These are phyloP conservation scores for Melanaphis sacchari DNA, from an alignment of 1,140 invertebrate genomes.

Conservation along the genomic window DNA sequence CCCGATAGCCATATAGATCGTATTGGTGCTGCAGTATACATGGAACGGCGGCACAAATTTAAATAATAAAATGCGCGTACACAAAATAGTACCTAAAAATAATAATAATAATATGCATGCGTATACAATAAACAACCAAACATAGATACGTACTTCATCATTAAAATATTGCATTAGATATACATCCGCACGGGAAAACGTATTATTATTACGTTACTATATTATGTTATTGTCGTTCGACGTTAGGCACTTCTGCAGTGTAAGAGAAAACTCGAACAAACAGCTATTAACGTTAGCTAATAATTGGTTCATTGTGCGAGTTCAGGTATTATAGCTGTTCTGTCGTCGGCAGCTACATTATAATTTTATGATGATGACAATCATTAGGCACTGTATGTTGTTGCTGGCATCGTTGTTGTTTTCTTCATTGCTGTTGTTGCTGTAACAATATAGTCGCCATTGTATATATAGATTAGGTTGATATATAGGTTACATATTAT, in stretches of 20 bases:
- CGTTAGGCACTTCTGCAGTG: not conserved
- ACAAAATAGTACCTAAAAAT: not conserved
- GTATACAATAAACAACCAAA: too few relatives aligned
- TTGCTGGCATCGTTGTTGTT: not conserved
- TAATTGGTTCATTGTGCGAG: not conserved
- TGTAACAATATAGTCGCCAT: not conserved
- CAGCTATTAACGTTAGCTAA: not conserved
- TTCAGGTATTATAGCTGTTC: not conserved
- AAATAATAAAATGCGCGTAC: not conserved
- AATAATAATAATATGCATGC: not conserved
- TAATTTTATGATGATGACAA: not conserved
- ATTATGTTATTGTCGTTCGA: not conserved
- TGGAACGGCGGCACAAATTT: not conserved
- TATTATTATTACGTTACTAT: not conserved
- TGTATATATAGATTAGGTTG: too few relatives aligned
- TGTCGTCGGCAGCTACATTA: not conserved
- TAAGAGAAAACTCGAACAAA: not conserved
- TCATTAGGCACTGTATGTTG: not conserved
- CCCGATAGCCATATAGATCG: not conserved
- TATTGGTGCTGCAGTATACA: not conserved
- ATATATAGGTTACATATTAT: not conserved
- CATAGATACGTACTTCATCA: not conserved
- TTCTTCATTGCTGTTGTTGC: too few relatives aligned
- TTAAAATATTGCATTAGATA: not conserved
- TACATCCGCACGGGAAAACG: not conserved